Conservation (phyloP, 2,113 vertebrate species). For the Verasper variegatus region DNA sequence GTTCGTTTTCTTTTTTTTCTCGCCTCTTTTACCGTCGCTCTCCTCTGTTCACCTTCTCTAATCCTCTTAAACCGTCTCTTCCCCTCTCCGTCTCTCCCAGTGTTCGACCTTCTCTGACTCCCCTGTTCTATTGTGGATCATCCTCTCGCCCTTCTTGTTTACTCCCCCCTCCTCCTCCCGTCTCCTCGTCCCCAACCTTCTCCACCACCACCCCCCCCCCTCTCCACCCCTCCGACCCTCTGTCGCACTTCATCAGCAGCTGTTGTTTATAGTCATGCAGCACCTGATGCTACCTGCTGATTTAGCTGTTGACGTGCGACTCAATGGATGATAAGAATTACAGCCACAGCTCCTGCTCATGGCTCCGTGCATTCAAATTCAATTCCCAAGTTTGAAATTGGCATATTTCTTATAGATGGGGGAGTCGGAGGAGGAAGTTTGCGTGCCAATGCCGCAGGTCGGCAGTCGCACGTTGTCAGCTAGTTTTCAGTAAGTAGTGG, state of each 20-base stretch:
- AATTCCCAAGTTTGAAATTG: constrained; percentile 63
- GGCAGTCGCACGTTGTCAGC: constrained; percentile 53
- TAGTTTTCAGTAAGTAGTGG: constrained; percentile 43
- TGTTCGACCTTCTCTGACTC: constrained; percentile 50
- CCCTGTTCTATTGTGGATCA: constrained; percentile 34
- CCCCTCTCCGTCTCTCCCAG: not conserved
- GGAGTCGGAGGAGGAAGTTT: constrained; percentile 14
- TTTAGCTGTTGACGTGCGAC: constrained; percentile 60
- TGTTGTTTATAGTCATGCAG: constrained; percentile 73
- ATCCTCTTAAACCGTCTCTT: constrained; percentile 51
- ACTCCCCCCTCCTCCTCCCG: constrained; percentile 15
- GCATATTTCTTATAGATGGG: constrained; percentile 35
- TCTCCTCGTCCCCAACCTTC: constrained; percentile 18
- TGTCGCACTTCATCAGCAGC: constrained; percentile 64
- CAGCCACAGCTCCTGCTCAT: constrained; percentile 38
- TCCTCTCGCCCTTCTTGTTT: constrained; percentile 51
- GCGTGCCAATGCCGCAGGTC: constrained; percentile 22
- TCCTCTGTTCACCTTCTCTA: constrained; percentile 45
- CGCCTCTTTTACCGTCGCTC: not conserved
- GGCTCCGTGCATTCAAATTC: constrained; percentile 61
- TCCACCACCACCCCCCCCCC: not conserved
- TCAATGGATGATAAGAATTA: constrained; percentile 55
- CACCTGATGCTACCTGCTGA: constrained; percentile 72
- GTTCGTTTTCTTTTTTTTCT: too few relatives aligned
- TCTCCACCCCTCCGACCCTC: not conserved